Evolutionary conservation across 1,140 invertebrate species (phyloP).

Genomic region (Holotrichia oblita): DNA sequence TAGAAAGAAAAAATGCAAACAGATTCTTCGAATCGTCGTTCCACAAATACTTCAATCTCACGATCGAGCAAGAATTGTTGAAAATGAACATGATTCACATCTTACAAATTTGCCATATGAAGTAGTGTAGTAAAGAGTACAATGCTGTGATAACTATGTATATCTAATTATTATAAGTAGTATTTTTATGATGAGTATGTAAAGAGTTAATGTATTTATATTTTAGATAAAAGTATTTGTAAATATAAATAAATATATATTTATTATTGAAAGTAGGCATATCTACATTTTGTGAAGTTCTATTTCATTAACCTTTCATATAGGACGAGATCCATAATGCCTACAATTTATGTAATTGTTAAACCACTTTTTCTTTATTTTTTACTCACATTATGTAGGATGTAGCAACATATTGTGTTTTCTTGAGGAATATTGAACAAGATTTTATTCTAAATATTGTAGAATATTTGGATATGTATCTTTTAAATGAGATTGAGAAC

Average conservation of each 20-base stretch:
- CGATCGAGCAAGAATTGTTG: slow-evolving; percentile 8
- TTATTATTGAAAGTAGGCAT: background rate
- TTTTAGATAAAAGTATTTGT: background rate
- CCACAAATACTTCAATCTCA: slow-evolving; percentile 7
- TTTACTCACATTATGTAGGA: too few relatives aligned
- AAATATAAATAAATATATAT: background rate
- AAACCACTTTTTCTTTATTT: too few relatives aligned
- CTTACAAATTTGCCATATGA: slow-evolving; percentile 21
- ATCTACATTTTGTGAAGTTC: too few relatives aligned
- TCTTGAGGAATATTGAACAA: too few relatives aligned
- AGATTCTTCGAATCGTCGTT: background rate
- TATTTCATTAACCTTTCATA: too few relatives aligned
- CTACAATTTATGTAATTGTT: too few relatives aligned
- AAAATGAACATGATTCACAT: background rate
- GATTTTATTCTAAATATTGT: too few relatives aligned
- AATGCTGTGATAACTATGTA: slow-evolving; percentile 37
- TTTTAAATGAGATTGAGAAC: too few relatives aligned
- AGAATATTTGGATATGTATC: too few relatives aligned
- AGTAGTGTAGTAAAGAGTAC: slow-evolving; percentile 5
- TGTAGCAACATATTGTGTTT: too few relatives aligned
- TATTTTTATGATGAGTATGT: background rate
- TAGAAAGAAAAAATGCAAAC: background rate
- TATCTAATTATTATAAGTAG: background rate
- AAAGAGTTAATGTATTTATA: background rate
- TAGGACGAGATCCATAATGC: too few relatives aligned